A percentile compares a stretch with the other conserved stretches of the same genome.
phyloP scores from a whole-genome alignment of 2,888 invertebrate genomes.

The Epinotia ramella region DNA sequence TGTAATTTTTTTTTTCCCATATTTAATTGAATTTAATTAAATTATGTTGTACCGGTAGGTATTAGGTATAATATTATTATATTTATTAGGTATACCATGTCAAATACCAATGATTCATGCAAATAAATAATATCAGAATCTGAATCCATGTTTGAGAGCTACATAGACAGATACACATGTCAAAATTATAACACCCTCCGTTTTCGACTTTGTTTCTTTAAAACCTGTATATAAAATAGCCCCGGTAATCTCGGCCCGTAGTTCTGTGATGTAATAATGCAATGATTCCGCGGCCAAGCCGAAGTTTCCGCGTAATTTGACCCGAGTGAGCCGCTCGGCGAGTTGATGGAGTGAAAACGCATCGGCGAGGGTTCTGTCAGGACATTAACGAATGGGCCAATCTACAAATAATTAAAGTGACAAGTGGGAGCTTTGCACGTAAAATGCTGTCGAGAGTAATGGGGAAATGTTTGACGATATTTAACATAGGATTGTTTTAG shows the following conservation, averaged over 20 bases:
- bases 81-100: no score
- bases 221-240: background rate
- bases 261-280: constrained; percentile 19
- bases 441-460: background rate
- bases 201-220: background rate
- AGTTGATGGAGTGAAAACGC: constrained; percentile 25
- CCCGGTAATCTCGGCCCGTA: background rate
- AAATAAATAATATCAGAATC: no score
- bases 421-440: background rate
- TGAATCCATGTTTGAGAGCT: no score
- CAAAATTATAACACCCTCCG: no score
- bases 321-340: constrained; percentile 16
- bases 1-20: no score
- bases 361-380: background rate
- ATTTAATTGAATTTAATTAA: no score
- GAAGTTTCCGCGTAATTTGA: constrained; percentile 29
- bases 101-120: no score
- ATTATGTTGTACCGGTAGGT: no score
- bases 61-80: no score
- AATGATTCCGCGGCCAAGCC: constrained; percentile 6
- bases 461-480: background rate
- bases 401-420: constrained; percentile 6
- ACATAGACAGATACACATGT: no score
- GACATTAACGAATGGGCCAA: constrained; percentile 18
- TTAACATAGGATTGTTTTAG: background rate